These are phyloP conservation scores for Cephus nigrinus DNA, from an alignment of 2,888 invertebrate genomes.

Conservation along the genomic window DNA sequence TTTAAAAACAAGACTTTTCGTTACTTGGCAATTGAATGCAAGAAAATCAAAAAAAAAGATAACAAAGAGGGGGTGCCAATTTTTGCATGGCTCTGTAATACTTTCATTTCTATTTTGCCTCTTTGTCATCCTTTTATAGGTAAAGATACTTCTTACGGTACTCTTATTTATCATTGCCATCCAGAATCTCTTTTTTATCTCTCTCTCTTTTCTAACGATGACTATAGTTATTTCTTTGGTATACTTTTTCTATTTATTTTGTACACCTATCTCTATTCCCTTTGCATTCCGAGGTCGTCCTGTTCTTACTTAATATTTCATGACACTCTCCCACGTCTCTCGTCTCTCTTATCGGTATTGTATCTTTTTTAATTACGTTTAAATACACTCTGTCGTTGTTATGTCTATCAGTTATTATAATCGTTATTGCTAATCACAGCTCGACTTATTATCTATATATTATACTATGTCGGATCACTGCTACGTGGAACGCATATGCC, in stretches of 20 bases:
- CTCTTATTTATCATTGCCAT: neutral
- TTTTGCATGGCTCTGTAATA: neutral
- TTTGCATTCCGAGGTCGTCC: neutral
- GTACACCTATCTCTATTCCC: neutral
- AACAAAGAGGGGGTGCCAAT: neutral
- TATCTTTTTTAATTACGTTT: neutral
- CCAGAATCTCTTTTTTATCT: neutral
- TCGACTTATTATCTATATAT: neutral
- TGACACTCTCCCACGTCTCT: neutral
- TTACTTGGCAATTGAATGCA: neutral
- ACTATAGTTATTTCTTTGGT: neutral
- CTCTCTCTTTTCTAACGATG: neutral
- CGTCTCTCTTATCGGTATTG: slow-evolving; percentile 1
- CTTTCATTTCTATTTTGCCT: neutral
- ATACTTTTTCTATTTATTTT: neutral
- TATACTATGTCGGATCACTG: neutral
- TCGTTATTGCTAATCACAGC: neutral
- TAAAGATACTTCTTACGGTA: neutral
- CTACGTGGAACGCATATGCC: slow-evolving; percentile 6
- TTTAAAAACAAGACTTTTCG: no score
- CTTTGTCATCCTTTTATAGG: neutral
- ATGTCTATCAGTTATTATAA: neutral
- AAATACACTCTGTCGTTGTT: neutral
- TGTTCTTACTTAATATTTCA: neutral
- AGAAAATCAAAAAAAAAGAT: neutral